Conservation (phyloP, 2,113 vertebrate genomes). For the Otis tarda region DNA sequence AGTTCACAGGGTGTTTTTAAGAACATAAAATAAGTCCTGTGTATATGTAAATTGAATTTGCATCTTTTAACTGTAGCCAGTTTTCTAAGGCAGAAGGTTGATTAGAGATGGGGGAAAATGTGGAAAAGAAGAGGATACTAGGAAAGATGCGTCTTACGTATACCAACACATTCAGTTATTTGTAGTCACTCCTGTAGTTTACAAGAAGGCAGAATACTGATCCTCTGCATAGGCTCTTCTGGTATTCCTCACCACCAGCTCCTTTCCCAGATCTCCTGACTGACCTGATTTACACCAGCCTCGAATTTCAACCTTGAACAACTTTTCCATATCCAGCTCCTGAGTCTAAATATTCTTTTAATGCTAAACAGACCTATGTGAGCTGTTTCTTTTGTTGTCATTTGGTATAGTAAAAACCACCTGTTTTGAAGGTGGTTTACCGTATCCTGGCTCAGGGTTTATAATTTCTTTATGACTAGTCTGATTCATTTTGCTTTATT, state of each 20-base stretch:
- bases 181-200: not conserved
- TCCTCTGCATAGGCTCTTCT: not conserved
- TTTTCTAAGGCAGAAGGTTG: not conserved
- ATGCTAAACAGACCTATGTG: not conserved
- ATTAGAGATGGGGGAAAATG: not conserved
- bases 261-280: not conserved
- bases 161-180: not conserved
- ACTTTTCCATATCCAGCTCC: not conserved
- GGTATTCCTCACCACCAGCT: not conserved
- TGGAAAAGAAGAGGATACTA: not conserved
- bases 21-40: not conserved
- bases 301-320: not conserved
- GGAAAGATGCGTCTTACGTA: not conserved
- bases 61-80: not conserved
- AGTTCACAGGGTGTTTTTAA: not conserved
- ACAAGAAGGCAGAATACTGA: not conserved
- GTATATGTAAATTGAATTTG: not conserved
- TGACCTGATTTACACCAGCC: not conserved
- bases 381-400: not conserved
- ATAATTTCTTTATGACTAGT: not conserved
- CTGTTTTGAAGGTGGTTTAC: not conserved
- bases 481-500: constrained; percentile 1
- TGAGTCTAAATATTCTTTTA: not conserved
- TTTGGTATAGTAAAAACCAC: not conserved
- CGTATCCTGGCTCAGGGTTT: not conserved